Evolutionary conservation across 2,797 vertebrate species (phyloP), one percentile per base, ranked within the genome.

Genomic region (Coendou prehensilis): DNA sequence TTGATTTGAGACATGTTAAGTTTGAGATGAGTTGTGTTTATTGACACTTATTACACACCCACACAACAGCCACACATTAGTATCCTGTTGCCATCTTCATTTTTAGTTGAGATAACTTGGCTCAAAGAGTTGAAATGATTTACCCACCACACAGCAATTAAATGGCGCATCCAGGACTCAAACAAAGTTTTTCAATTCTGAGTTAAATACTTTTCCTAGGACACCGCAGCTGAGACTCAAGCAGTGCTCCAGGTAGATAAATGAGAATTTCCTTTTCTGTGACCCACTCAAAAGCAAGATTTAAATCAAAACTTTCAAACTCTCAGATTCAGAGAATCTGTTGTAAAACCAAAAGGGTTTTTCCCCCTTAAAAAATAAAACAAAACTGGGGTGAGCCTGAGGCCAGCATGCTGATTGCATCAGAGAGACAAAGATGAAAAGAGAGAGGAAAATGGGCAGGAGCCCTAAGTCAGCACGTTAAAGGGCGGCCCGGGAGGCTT

Each of bases 401-500:
- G 98, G 98, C 96, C 97, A 98, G 97, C 56, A 30, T 64, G 88
- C 97, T 97, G 95, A 98, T 98, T 98, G 95, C 97, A 98, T 98
- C 96, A 98, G 98, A 98, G 97, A 98, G 97, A 95, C 92, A 91
- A 97, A 98, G 98, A 98, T 37, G 95, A 98, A 98, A 97, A 96
- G 92, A 94, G 63, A 97, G 93, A 95, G 96, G 97, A 98, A 97
- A 98, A 97, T 95, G 98, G 98, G 97, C 98, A 97, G 79, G 97
- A 97, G 95, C 98, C 98, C 98, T 98, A 98, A 98, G 98, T 98
- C 98, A 98, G 98, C 98, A 98, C 86, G 95, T 87, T 95, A 92
- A 97, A 98, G 97, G 97, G 96, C 98, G 97, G 97, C 97, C 98
- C 96, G 97, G 71, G 96, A 98, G 95, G 97, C 95, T 97, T 84